phyloP scores from a whole-genome alignment of 2,888 invertebrate genomes.

The Drosophila borealis region DNA sequence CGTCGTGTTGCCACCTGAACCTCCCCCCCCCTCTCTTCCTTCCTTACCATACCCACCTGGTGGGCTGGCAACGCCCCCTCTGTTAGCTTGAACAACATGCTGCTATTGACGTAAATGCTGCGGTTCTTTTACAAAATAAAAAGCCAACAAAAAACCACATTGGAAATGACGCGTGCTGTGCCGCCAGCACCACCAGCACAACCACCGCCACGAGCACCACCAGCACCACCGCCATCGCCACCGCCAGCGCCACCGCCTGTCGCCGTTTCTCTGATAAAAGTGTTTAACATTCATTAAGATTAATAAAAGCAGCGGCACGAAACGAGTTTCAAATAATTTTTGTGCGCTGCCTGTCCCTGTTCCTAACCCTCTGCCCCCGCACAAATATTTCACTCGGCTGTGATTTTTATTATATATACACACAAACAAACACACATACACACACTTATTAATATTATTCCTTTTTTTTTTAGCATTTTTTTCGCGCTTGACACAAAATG shows the following conservation, averaged over 20 bases:
- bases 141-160: constrained; percentile 31
- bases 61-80: constrained; percentile 20
- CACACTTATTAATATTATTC: constrained; percentile 4
- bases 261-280: constrained; percentile 70
- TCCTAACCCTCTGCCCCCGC: background rate
- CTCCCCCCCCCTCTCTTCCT: no score
- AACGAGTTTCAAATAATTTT: constrained; percentile 70
- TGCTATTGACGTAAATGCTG: constrained; percentile 65
- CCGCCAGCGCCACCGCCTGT: constrained; percentile 19
- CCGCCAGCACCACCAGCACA: constrained; percentile 11
- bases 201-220: background rate
- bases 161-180: constrained; percentile 74
- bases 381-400: constrained; percentile 15
- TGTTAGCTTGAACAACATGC: constrained; percentile 10
- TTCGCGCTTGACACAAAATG: constrained; percentile 41
- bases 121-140: constrained; percentile 50
- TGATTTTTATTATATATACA: constrained; percentile 37
- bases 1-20: no score
- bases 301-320: constrained; percentile 69
- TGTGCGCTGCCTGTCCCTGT: constrained; percentile 14
- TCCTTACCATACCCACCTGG: constrained; percentile 3
- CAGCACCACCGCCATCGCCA: constrained; percentile 2
- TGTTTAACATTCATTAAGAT: constrained; percentile 81
- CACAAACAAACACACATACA: constrained; percentile 13
- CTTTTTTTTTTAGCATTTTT: constrained; percentile 6